These are phyloP conservation scores for Rhadinocentrus ornatus DNA, from an alignment of 2,797 vertebrate species.

Conservation along the genomic window DNA sequence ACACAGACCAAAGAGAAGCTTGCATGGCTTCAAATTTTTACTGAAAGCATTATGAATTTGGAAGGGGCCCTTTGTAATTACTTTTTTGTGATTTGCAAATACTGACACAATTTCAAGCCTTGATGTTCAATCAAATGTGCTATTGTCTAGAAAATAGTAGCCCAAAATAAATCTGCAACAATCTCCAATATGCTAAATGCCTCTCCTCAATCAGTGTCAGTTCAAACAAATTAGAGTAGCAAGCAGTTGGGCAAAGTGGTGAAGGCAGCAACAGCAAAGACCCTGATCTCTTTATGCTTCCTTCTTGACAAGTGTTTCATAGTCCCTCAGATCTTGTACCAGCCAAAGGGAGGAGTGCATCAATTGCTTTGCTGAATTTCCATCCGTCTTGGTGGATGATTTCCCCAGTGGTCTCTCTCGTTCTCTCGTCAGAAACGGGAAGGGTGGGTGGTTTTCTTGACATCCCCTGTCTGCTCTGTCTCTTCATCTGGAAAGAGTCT, in stretches of 20 bases:
- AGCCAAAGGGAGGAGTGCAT: slow-evolving; percentile 69
- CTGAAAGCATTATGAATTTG: slow-evolving; percentile 12
- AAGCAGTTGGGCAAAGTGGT: slow-evolving; percentile 44
- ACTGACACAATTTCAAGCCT: slow-evolving; percentile 19
- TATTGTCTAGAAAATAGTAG: slow-evolving; percentile 30
- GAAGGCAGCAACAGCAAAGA: slow-evolving; percentile 20
- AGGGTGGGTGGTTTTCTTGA: slow-evolving; percentile 11
- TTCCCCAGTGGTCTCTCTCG: slow-evolving; percentile 71
- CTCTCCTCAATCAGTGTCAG: slow-evolving; percentile 43
- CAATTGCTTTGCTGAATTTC: slow-evolving; percentile 74
- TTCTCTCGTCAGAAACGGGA: slow-evolving; percentile 30
- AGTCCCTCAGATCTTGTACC: slow-evolving; percentile 66
- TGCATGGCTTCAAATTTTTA: neutral
- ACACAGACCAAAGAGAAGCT: slow-evolving; percentile 40
- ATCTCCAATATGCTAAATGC: slow-evolving; percentile 45
- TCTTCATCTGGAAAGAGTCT: slow-evolving; percentile 61
- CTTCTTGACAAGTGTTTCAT: slow-evolving; percentile 58
- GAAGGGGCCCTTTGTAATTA: slow-evolving; percentile 35
- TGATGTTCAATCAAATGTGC: slow-evolving; percentile 46
- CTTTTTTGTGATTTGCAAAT: slow-evolving; percentile 28
- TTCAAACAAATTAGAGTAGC: slow-evolving; percentile 19
- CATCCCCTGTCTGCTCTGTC: slow-evolving; percentile 52
- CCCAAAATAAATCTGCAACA: slow-evolving; percentile 19
- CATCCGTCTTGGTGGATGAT: slow-evolving; percentile 75
- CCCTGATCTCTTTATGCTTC: slow-evolving; percentile 31